Evolutionary conservation across 2,888 invertebrate genomes (phyloP), one percentile per base, ranked within the genome.

Genomic region (Onthophagus sagittarius): DNA sequence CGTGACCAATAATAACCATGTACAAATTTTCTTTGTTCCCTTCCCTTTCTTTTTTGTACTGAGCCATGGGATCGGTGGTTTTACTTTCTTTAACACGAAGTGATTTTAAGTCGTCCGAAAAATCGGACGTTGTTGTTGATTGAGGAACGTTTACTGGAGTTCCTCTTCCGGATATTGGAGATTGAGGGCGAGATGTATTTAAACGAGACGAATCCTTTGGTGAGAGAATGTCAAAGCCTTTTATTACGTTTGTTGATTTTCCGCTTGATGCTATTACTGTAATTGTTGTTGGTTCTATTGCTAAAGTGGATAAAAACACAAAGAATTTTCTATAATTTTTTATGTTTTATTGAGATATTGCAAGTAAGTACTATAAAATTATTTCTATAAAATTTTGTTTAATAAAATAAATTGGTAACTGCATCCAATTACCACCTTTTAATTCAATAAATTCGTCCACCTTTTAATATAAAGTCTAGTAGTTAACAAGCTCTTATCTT

Each of bases 1-100:
- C 99, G 87, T 99, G 99, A 7, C 95, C 99, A 83, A 95, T 93
- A 7, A 96, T 95, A 76, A 97, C 95, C 87, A 98, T 91, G 83
- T 98, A 96, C 74, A 98, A 88, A 81, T 95, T 92, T 62, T 94
- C 93, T 82, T 98, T 98, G 13, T 90, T 90, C n/a, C 89, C 88
- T 0, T 93, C 92, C 78, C 96, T 90, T 82, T 94, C 94, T 79
- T 89, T 91, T 70, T 89, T 86, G 80, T 92, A 96, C 78, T 92
- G 88, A 64, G 86, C 86, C 63, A 88, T 83, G 0, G 90, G 89
- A 81, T 92, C 90, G 31, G 6, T n/a, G 6, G 15, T 23, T 14
- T 85, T 77, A 83, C 88, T 90, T 75, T 91, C 90, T 75, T 86
- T 88, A 1, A 82, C 79, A 82, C 87, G 88, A 11, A 84, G 80